These are phyloP conservation scores for Aspidiotus rigidus DNA, from an alignment of 2,888 invertebrate species.

Conservation along the genomic window DNA sequence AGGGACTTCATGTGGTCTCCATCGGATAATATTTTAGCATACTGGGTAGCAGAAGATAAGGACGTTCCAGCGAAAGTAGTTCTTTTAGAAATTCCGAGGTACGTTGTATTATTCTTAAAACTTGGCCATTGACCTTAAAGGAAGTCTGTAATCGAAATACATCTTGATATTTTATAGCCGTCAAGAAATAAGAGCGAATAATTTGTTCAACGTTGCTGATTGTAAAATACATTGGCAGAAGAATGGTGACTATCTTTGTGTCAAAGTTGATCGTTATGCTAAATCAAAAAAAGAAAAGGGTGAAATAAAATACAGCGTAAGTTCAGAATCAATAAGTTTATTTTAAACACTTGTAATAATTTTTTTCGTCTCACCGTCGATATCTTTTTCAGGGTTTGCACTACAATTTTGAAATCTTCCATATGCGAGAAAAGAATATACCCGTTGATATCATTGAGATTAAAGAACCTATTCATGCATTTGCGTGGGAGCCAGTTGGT, in stretches of 20 bases:
- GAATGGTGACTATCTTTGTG: constrained; percentile 92
- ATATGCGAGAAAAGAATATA: constrained; percentile 93
- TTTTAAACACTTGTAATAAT: neutral
- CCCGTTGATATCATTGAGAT: constrained; percentile 96
- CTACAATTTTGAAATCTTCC: constrained; percentile 97
- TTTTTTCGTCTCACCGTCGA: constrained; percentile 15
- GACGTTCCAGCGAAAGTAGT: constrained; percentile 93
- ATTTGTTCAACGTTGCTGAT: constrained; percentile 94
- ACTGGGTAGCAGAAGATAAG: constrained; percentile 97
- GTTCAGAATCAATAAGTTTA: constrained; percentile 38
- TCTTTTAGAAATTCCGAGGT: constrained; percentile 80
- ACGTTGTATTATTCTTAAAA: constrained; percentile 25
- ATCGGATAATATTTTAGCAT: constrained; percentile 88
- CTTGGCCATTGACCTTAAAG: neutral
- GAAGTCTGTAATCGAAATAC: neutral
- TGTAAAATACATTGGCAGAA: constrained; percentile 99
- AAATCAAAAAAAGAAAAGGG: constrained; percentile 91
- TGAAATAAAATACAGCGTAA: constrained; percentile 79
- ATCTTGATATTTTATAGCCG: constrained; percentile 45
- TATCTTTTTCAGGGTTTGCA: constrained; percentile 64
- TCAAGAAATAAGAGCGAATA: constrained; percentile 81
- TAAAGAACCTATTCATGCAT: constrained; percentile 83
- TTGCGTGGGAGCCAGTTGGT: constrained; percentile 97
- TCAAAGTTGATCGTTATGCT: constrained; percentile 80
- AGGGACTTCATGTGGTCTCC: constrained; percentile 98